These are phyloP conservation scores for Agrochola lota DNA, from an alignment of 2,888 invertebrate genomes.

Conservation along the genomic window DNA sequence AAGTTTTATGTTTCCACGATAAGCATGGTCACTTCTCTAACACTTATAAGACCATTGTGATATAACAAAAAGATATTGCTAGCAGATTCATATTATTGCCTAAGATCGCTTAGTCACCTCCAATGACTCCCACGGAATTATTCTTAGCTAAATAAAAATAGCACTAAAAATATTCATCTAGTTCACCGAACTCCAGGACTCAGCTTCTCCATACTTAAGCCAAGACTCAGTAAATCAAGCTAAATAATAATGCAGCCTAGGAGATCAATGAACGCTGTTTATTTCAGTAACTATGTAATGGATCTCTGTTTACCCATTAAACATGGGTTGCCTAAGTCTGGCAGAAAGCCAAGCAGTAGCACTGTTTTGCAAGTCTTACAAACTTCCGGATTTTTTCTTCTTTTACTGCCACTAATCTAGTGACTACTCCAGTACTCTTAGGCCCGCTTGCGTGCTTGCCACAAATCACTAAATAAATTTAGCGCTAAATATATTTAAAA, in stretches of 20 bases:
- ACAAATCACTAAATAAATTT: background rate
- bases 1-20: constrained; percentile 23
- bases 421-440: constrained; percentile 11
- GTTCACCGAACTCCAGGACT: constrained; percentile 38
- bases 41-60: constrained; percentile 9
- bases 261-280: constrained; percentile 77
- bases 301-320: constrained; percentile 77
- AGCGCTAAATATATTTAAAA: background rate
- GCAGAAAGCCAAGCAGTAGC: constrained; percentile 72
- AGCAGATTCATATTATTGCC: constrained; percentile 15
- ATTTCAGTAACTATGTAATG: constrained; percentile 78
- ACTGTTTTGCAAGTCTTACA: constrained; percentile 68
- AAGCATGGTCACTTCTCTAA: background rate
- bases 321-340: constrained; percentile 74
- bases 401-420: constrained; percentile 34
- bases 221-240: constrained; percentile 52
- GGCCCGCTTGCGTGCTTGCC: background rate
- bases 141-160: constrained; percentile 29
- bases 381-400: constrained; percentile 60
- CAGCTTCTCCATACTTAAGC: constrained; percentile 25
- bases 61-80: background rate
- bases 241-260: constrained; percentile 60
- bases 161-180: constrained; percentile 25
- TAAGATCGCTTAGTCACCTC: constrained; percentile 27
- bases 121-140: background rate